A percentile compares a stretch with the other conserved stretches of the same genome.
Conservation (phyloP, 1,140 invertebrate species). For the Yoshiicerus persimilis region DNA sequence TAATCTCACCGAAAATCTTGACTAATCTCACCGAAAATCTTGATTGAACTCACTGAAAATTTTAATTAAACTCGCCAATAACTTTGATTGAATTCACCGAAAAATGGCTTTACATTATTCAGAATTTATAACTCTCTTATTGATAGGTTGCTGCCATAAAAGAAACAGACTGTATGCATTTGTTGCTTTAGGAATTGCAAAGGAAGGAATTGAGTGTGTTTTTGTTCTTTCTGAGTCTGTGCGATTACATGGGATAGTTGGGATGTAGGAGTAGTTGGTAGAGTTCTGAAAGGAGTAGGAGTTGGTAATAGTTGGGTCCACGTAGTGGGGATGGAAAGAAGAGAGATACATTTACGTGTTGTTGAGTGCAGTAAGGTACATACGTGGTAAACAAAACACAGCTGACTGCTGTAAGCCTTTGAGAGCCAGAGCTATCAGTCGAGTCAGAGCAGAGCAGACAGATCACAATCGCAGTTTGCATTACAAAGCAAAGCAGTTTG, state of each 20-base stretch:
- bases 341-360: neutral
- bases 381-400: constrained; percentile 9
- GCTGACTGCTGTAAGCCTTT: neutral
- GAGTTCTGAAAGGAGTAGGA: neutral
- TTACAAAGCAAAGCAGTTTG: neutral
- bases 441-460: neutral
- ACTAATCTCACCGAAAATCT: too few relatives aligned
- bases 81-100: too few relatives aligned
- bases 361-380: neutral
- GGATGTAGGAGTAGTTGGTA: neutral
- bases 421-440: neutral
- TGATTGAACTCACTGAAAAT: too few relatives aligned
- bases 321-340: neutral
- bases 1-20: too few relatives aligned
- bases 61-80: too few relatives aligned
- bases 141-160: neutral
- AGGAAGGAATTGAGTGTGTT: neutral
- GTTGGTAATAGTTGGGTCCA: neutral
- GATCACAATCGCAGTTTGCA: neutral
- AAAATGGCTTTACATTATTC: too few relatives aligned
- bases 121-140: too few relatives aligned
- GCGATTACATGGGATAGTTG: neutral
- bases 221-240: neutral
- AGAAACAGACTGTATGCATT: neutral
- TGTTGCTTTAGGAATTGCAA: neutral